A percentile compares a stretch with the other conserved stretches of the same genome.
phyloP scores from a whole-genome alignment of 2,797 vertebrate genomes.

The Melanogrammus aeglefinus region DNA sequence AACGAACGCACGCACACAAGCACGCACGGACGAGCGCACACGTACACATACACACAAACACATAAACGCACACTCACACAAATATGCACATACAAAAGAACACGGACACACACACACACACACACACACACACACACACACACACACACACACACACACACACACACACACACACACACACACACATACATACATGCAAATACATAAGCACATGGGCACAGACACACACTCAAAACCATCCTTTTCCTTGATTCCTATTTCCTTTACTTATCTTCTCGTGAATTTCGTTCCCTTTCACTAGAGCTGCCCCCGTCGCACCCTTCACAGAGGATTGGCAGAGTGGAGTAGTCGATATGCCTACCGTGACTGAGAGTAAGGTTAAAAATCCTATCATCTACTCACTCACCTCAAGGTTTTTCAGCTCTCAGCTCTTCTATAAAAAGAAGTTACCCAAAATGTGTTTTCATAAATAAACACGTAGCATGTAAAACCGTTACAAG shows the following conservation, averaged over 20 bases:
- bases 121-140: too few species aligned
- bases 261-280: constrained; percentile 30
- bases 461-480: background rate
- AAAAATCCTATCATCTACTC: too few species aligned
- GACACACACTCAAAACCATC: constrained; percentile 36
- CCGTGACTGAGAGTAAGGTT: background rate
- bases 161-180: constrained; percentile 2
- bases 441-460: background rate
- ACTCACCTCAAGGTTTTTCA: background rate
- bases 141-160: background rate
- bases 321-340: background rate
- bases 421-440: background rate
- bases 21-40: too few species aligned
- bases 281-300: background rate
- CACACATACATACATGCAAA: constrained; percentile 11
- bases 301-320: too few species aligned
- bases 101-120: too few species aligned
- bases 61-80: too few species aligned
- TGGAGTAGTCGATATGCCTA: background rate
- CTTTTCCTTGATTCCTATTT: too few species aligned
- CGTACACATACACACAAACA: too few species aligned
- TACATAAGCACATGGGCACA: too few species aligned
- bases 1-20: too few species aligned
- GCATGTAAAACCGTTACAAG: background rate
- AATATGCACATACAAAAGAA: too few species aligned